Evolutionary conservation across 2,888 invertebrate genomes (phyloP).

Genomic region (Drosophila koepferae): DNA sequence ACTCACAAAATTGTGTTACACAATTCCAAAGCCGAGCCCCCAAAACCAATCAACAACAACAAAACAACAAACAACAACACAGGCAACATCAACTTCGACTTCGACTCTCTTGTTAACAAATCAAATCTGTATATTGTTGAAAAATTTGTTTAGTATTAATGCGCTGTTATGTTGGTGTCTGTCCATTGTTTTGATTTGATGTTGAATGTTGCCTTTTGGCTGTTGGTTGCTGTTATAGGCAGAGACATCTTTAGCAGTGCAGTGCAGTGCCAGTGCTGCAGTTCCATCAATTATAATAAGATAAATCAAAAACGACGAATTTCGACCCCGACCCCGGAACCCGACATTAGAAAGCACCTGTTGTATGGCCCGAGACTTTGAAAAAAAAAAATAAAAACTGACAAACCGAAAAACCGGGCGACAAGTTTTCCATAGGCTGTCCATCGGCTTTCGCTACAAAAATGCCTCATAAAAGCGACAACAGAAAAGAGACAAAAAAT

Average conservation of each 20-base stretch:
- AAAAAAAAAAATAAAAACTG: slow-evolving; percentile 30
- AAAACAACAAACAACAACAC: slow-evolving; percentile 1
- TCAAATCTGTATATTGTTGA: slow-evolving; percentile 71
- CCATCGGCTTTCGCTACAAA: slow-evolving; percentile 77
- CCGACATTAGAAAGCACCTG: slow-evolving; percentile 73
- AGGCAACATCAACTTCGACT: slow-evolving; percentile 11
- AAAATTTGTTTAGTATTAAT: slow-evolving; percentile 44
- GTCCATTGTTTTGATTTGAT: slow-evolving; percentile 54
- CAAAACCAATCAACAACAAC: slow-evolving; percentile 53
- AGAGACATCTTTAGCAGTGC: slow-evolving; percentile 31
- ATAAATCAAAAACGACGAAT: slow-evolving; percentile 64
- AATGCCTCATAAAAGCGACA: slow-evolving; percentile 76
- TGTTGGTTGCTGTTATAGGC: not conserved
- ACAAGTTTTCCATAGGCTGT: slow-evolving; percentile 71
- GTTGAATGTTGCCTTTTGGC: not conserved
- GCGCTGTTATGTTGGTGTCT: slow-evolving; percentile 55
- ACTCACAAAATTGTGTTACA: slow-evolving; percentile 43
- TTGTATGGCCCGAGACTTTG: slow-evolving; percentile 49
- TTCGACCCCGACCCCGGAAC: slow-evolving; percentile 31
- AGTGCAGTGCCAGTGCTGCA: slow-evolving; percentile 34
- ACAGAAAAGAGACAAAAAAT: slow-evolving; percentile 41
- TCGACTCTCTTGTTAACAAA: slow-evolving; percentile 64
- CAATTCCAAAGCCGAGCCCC: slow-evolving; percentile 65
- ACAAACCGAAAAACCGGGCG: slow-evolving; percentile 60
- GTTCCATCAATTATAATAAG: slow-evolving; percentile 77